phyloP scores from a whole-genome alignment of 2,113 vertebrate genomes.

The Todiramphus chloris region DNA sequence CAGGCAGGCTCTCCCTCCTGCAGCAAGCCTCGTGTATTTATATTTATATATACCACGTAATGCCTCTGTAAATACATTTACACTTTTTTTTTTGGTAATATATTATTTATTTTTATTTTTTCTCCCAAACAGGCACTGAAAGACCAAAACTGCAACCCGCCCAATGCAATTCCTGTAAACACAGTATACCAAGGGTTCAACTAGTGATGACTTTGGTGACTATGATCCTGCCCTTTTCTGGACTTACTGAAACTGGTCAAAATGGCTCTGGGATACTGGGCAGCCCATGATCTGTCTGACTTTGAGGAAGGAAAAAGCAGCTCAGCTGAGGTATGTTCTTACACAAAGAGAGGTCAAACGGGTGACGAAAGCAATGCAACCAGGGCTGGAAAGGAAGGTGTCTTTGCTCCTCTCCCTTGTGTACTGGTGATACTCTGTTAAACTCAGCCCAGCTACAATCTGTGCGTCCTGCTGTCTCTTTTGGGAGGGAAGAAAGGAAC shows the following conservation, averaged over 20 bases:
- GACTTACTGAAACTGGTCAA: conserved; percentile 30
- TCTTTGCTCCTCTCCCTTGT: conserved; percentile 63
- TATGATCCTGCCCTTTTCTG: conserved; percentile 14
- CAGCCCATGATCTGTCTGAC: conserved; percentile 34
- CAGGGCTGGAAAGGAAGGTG: conserved; percentile 52
- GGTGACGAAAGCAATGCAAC: conserved; percentile 53
- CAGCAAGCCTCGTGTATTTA: not conserved
- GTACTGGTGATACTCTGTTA: not conserved
- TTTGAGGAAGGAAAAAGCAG: conserved; percentile 1
- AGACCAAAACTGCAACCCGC: not conserved
- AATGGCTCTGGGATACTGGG: conserved; percentile 53
- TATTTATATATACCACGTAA: not conserved
- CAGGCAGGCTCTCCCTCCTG: not conserved
- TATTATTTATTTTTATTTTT: not conserved
- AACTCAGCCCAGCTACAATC: not conserved
- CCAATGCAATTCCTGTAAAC: not conserved
- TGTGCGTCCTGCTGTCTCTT: not conserved
- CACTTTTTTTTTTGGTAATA: not conserved
- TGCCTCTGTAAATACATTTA: not conserved
- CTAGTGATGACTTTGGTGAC: not conserved
- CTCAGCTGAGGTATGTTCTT: conserved; percentile 66
- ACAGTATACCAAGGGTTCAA: not conserved
- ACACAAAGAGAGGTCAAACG: conserved; percentile 50
- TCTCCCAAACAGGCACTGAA: not conserved
- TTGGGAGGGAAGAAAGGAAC: not conserved